Evolutionary conservation across 2,113 vertebrate species (phyloP).

Genomic region (Periophthalmodon schlosseri): DNA sequence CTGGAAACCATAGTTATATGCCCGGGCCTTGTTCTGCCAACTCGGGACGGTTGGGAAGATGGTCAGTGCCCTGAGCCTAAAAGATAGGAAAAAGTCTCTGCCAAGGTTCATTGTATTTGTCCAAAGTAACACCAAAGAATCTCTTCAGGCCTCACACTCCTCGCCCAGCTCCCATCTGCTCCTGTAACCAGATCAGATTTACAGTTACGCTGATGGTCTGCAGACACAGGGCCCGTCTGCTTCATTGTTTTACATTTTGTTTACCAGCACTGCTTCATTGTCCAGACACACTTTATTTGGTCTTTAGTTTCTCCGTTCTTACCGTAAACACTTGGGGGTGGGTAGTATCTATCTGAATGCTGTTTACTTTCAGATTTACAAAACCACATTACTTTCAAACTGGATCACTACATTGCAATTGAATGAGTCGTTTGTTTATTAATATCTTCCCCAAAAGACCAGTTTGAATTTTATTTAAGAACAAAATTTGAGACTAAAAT

Average conservation of each 20-base stretch:
- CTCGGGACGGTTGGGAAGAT: constrained; percentile 22
- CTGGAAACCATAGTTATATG: constrained; percentile 55
- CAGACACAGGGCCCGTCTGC: constrained; percentile 15
- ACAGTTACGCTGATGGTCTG: constrained; percentile 24
- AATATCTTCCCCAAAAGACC: too few species aligned
- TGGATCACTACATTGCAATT: too few species aligned
- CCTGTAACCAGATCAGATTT: constrained; percentile 31
- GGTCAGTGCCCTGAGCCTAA: not conserved
- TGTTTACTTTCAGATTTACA: too few species aligned
- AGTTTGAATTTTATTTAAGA: too few species aligned
- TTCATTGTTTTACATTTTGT: constrained; percentile 33
- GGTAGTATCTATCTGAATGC: not conserved
- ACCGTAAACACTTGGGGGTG: not conserved
- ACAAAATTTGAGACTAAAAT: too few species aligned
- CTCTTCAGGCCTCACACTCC: constrained; percentile 30
- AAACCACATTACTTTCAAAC: too few species aligned
- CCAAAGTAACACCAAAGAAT: constrained; percentile 55
- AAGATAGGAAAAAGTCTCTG: constrained; percentile 9
- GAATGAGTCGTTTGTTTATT: too few species aligned
- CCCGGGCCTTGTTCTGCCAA: constrained; percentile 32
- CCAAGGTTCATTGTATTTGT: constrained; percentile 45
- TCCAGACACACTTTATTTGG: constrained; percentile 27
- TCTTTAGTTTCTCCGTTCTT: constrained; percentile 14
- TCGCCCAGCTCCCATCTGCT: constrained; percentile 26
- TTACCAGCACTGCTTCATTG: constrained; percentile 30